Conservation (phyloP, 2,888 invertebrate species). For the Branchinecta sandiegonensis region DNA sequence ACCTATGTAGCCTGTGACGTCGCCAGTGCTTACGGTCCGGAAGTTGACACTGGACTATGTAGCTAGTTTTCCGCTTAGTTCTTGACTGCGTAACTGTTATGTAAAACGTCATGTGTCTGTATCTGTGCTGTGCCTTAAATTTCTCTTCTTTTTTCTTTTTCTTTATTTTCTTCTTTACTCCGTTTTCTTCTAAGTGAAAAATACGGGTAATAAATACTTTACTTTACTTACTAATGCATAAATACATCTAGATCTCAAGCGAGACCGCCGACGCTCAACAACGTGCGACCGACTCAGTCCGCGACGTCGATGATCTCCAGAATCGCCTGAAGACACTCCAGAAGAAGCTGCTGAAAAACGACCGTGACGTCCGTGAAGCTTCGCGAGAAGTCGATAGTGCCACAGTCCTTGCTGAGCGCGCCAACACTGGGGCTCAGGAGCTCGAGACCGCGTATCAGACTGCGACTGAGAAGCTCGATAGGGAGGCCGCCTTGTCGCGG, state of each 20-base stretch:
- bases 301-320: constrained; percentile 56
- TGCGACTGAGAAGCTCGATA: constrained; percentile 54
- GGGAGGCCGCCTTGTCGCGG: constrained; percentile 57
- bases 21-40: too few relatives aligned
- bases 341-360: constrained; percentile 64
- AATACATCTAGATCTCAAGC: constrained; percentile 49
- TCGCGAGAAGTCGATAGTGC: constrained; percentile 59
- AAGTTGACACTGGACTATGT: too few relatives aligned
- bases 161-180: too few relatives aligned
- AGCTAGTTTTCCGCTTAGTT: too few relatives aligned
- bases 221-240: too few relatives aligned
- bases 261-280: constrained; percentile 64
- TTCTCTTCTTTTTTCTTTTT: too few relatives aligned
- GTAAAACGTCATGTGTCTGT: too few relatives aligned
- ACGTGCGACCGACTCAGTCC: constrained; percentile 60
- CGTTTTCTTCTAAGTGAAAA: too few relatives aligned
- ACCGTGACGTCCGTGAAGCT: constrained; percentile 63
- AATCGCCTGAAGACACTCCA: constrained; percentile 57
- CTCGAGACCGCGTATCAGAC: constrained; percentile 53
- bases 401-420: constrained; percentile 51
- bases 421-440: constrained; percentile 47
- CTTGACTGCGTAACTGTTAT: too few relatives aligned
- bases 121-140: too few relatives aligned
- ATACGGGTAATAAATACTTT: too few relatives aligned
- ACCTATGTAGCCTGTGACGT: too few relatives aligned